These are phyloP conservation scores for Gymnorhina tibicen DNA, from an alignment of 2,113 vertebrate genomes.

Conservation along the genomic window DNA sequence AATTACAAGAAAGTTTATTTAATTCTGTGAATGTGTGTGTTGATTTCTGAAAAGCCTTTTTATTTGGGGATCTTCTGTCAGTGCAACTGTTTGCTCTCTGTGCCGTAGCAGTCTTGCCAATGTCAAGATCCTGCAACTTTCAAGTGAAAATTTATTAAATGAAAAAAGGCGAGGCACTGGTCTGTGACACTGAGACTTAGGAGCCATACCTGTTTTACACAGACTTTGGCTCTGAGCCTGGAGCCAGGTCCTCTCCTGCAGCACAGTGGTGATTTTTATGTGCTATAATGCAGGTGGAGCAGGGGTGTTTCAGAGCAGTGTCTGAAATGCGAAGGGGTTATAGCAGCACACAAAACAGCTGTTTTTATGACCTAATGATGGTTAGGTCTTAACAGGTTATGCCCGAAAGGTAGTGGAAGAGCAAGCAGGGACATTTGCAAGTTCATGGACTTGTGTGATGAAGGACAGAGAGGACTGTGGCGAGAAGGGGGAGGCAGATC, in stretches of 20 bases:
- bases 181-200: not conserved
- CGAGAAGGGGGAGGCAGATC: not conserved
- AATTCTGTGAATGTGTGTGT: not conserved
- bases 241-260: not conserved
- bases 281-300: not conserved
- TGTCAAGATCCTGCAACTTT: not conserved
- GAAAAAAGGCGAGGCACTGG: not conserved
- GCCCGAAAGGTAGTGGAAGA: not conserved
- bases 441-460: not conserved
- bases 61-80: not conserved
- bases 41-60: not conserved
- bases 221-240: not conserved
- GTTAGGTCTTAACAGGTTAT: not conserved
- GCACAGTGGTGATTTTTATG: not conserved
- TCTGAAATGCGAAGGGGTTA: not conserved
- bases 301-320: not conserved
- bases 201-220: accelerated
- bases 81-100: not conserved
- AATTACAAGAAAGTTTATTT: not conserved
- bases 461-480: not conserved
- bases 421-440: not conserved
- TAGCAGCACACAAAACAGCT: not conserved
- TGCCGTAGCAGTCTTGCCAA: not conserved
- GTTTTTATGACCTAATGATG: not conserved
- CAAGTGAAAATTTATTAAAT: not conserved